phyloP scores from a whole-genome alignment of 2,888 invertebrate genomes.

The Agonopterix heracliana region DNA sequence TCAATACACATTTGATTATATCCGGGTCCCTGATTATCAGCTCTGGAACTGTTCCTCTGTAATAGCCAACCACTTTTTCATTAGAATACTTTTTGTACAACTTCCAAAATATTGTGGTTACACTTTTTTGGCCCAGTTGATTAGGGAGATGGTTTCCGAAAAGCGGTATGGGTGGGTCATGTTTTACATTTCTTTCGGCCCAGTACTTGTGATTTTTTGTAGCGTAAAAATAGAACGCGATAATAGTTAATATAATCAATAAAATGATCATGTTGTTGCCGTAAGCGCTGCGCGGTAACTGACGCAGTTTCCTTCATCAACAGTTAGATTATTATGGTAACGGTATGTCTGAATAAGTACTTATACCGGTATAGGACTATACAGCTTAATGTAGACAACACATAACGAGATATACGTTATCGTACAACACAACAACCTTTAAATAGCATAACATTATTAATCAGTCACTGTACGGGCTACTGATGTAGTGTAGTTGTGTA shows the following conservation, averaged over 20 bases:
- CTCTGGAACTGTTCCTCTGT: slow-evolving; percentile 18
- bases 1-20: slow-evolving; percentile 23
- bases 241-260: neutral
- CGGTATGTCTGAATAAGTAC: slow-evolving; percentile 11
- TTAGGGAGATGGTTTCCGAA: slow-evolving; percentile 18
- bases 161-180: slow-evolving; percentile 23
- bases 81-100: slow-evolving; percentile 22
- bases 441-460: too few relatives aligned
- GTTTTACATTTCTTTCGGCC: slow-evolving; percentile 19
- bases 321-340: slow-evolving; percentile 20
- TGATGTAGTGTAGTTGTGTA: too few relatives aligned
- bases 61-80: slow-evolving; percentile 30
- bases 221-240: slow-evolving; percentile 12
- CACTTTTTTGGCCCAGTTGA: slow-evolving; percentile 15
- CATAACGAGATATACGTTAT: too few relatives aligned
- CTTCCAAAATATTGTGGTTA: slow-evolving; percentile 18
- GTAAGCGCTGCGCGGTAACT: neutral
- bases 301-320: too few relatives aligned
- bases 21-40: slow-evolving; percentile 28
- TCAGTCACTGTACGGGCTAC: too few relatives aligned
- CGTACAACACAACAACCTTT: too few relatives aligned
- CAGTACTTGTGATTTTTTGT: slow-evolving; percentile 23
- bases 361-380: too few relatives aligned
- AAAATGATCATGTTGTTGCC: slow-evolving; percentile 1
- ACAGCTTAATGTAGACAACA: too few relatives aligned